phyloP scores from a whole-genome alignment of 2,888 invertebrate species.

The Ptychoptera albimana region DNA sequence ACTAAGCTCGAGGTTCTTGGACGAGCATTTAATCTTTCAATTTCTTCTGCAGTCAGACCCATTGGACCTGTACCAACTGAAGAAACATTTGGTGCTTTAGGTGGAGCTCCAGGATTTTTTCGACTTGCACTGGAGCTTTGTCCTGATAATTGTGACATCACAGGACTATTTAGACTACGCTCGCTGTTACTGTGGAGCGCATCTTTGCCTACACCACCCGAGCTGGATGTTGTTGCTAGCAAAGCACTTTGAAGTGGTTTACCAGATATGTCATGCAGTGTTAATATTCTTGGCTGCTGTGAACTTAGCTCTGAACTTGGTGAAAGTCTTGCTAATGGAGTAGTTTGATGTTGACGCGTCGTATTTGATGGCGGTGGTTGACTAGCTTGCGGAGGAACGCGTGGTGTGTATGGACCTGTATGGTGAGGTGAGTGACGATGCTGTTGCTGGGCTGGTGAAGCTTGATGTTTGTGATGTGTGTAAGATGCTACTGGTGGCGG shows the following conservation, averaged over 20 bases:
- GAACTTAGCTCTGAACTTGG: conserved; percentile 85
- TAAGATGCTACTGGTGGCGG: conserved; percentile 66
- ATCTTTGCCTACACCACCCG: conserved; percentile 75
- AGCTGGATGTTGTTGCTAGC: conserved; percentile 76
- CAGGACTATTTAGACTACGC: conserved; percentile 79
- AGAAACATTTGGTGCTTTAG: conserved; percentile 49
- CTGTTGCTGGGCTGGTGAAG: conserved; percentile 44
- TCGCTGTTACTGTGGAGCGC: conserved; percentile 84
- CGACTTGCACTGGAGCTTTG: conserved; percentile 69
- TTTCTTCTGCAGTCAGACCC: conserved; percentile 84
- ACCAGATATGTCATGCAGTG: conserved; percentile 83
- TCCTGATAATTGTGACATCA: conserved; percentile 80
- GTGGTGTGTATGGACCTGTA: conserved; percentile 54
- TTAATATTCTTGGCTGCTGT: conserved; percentile 83
- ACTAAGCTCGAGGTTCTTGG: conserved; percentile 82
- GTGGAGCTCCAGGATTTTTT: conserved; percentile 50
- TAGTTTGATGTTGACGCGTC: conserved; percentile 67
- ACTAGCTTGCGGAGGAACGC: conserved; percentile 52
- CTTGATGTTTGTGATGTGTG: conserved; percentile 59
- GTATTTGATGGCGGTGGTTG: conserved; percentile 51
- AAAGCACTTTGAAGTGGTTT: conserved; percentile 81
- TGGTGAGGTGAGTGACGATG: conserved; percentile 67
- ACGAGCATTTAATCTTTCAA: conserved; percentile 74
- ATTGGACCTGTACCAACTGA: conserved; percentile 52
- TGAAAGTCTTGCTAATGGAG: conserved; percentile 76